Conservation (phyloP, 2,113 vertebrate genomes). For the Ancistrus triradiatus region DNA sequence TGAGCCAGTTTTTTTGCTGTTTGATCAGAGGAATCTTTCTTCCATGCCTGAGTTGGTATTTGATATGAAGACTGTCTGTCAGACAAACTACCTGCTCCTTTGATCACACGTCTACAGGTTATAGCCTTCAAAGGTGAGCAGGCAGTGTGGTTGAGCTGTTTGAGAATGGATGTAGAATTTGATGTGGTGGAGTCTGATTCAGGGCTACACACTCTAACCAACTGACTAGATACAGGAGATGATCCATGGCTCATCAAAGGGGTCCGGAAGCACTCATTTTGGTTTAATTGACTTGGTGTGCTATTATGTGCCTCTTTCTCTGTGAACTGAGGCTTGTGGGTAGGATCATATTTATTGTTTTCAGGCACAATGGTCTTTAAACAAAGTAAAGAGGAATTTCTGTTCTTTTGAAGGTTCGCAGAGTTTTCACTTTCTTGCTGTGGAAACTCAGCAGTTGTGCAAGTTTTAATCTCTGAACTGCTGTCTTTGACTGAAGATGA, state of each 20-base stretch:
- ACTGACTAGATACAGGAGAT: conserved; percentile 35
- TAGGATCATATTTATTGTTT: conserved; percentile 12
- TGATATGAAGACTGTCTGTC: conserved; percentile 24
- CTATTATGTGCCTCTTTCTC: conserved; percentile 22
- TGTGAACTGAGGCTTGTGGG: conserved; percentile 18
- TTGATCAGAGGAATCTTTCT: conserved; percentile 17
- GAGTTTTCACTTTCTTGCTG: background rate
- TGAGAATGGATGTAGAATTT: conserved; percentile 8
- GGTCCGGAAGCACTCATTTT: conserved; percentile 17
- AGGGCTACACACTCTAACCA: conserved; percentile 28
- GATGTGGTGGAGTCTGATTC: conserved; percentile 22
- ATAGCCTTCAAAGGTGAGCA: conserved; percentile 32
- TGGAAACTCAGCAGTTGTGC: background rate
- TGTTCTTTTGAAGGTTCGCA: background rate
- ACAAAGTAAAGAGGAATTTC: background rate
- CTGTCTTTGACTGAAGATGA: background rate
- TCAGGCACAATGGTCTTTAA: conserved; percentile 4
- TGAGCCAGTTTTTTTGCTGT: conserved; percentile 4
- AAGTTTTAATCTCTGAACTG: conserved; percentile 1
- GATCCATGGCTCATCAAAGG: conserved; percentile 31
- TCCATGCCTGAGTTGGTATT: conserved; percentile 24
- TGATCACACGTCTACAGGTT: conserved; percentile 37
- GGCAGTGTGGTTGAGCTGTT: conserved; percentile 8
- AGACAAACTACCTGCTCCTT: conserved; percentile 25
- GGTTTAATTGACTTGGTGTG: conserved; percentile 26